These are phyloP conservation scores for Magallana nippona DNA, from an alignment of 2,888 invertebrate species.

Conservation along the genomic window DNA sequence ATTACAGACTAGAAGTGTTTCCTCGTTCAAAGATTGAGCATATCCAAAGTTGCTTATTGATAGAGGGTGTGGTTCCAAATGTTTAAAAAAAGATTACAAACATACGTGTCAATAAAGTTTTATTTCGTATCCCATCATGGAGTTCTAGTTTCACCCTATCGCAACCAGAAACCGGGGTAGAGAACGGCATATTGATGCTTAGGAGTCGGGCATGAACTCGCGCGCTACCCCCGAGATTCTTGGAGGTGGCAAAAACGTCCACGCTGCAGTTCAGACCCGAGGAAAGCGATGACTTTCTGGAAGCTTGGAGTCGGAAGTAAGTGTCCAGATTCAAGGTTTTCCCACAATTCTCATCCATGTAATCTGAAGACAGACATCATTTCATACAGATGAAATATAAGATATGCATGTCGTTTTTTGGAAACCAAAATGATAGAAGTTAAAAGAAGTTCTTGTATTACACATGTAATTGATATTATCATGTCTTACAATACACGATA, in stretches of 20 bases:
- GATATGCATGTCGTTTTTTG: too few relatives aligned
- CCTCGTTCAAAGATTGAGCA: too few relatives aligned
- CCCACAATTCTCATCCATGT: conserved; percentile 1
- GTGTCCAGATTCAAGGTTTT: not conserved
- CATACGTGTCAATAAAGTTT: conserved; percentile 1
- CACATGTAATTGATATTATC: too few relatives aligned
- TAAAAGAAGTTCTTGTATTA: too few relatives aligned
- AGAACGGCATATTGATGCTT: conserved; percentile 7
- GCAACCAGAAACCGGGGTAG: not conserved
- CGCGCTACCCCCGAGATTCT: not conserved
- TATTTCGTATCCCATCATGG: not conserved
- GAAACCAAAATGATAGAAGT: too few relatives aligned
- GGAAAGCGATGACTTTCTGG: not conserved
- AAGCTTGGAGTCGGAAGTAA: conserved; percentile 14
- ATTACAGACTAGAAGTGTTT: too few relatives aligned
- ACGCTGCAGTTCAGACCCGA: not conserved
- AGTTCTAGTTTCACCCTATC: conserved; percentile 9
- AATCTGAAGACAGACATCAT: not conserved
- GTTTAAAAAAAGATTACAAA: too few relatives aligned
- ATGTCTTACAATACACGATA: too few relatives aligned
- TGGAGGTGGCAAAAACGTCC: not conserved
- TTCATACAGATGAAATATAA: too few relatives aligned
- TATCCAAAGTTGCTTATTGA: too few relatives aligned
- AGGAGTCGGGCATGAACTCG: not conserved
- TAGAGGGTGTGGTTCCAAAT: too few relatives aligned